Evolutionary conservation across 2,113 vertebrate genomes (phyloP).

Genomic region (Phodopus roborovskii): DNA sequence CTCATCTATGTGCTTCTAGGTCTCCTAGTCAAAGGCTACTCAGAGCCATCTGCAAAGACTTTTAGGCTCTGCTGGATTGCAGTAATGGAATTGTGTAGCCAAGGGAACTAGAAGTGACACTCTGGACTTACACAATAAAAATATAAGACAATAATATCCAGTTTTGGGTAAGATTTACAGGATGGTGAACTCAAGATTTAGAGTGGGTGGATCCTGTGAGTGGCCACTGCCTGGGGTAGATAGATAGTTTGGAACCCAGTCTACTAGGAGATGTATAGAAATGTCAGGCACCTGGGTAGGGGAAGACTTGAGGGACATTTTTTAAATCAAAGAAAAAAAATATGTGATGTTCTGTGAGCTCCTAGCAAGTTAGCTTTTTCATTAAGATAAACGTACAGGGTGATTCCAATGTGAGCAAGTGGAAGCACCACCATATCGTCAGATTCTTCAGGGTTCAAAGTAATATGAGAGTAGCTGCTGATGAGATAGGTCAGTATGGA

Average conservation of each 20-base stretch:
- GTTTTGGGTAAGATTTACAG: neutral
- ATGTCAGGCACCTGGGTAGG: fast-evolving
- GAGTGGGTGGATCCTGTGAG: neutral
- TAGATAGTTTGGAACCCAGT: neutral
- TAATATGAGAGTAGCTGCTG: neutral
- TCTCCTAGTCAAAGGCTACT: neutral
- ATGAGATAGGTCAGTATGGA: neutral
- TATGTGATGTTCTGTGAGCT: neutral
- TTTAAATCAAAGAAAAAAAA: neutral
- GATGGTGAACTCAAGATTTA: neutral
- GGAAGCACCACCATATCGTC: neutral
- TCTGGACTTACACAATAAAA: neutral
- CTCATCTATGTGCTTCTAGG: conserved; percentile 5
- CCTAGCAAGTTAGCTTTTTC: neutral
- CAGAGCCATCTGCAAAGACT: neutral
- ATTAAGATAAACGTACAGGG: neutral
- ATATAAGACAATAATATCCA: neutral
- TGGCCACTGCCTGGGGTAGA: neutral
- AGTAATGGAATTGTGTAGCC: fast-evolving
- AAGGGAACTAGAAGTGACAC: neutral
- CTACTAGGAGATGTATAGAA: neutral
- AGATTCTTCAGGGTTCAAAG: too few relatives aligned
- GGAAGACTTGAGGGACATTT: too few relatives aligned
- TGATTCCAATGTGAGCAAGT: neutral
- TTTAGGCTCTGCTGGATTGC: neutral